Evolutionary conservation across 1,140 invertebrate genomes (phyloP), one percentile per base, ranked within the genome.

Genomic region (Elysia chlorotica): DNA sequence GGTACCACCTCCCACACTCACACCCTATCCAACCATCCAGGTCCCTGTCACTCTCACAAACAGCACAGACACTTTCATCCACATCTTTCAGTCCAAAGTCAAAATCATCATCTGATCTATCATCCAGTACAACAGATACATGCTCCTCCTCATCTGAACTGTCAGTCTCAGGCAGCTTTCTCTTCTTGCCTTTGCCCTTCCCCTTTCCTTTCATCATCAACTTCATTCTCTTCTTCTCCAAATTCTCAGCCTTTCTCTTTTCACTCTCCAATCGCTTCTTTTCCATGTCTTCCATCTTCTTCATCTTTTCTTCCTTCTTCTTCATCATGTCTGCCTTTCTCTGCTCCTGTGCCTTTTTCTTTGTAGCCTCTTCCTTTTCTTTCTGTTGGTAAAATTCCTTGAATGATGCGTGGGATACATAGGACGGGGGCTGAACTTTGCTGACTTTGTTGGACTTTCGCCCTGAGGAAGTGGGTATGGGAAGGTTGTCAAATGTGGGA

Each of bases 311-410:
- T 59, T 23, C 56, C 56, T 59, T 19, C 19, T 59, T 59, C 19
- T 59, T 30, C 56, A 17, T 59, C 56, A 59, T 19, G 14, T 59
- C 56, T 59, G 17, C 28, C 28, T 59, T 19, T 59, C 28, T 59
- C 56, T 30, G 6, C 28, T 59, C 56, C 28, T 59, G 56, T 25
- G 17, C 56, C 17, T 19, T 30, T 25, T 59, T 59, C 56, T 59
- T 59, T 59, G 56, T 25, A 59, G 56, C 56, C 56, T 59, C 56
- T 17, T 59, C 19, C 28, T 59, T 59, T 59, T 59, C 56, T 30
- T 59, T 59, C 56, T 59, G 6, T 6, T 59, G 14, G 28, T 59
- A 59, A 59, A 59, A 59, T 28, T 59, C 56, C 28, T 59, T 59
- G 19, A 59, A 59, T 6, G 56, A 59, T 19, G 10, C 6, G 56